These are phyloP conservation scores for Gastracanthus pulcherrimus DNA, from an alignment of 2,888 invertebrate genomes.

Conservation along the genomic window DNA sequence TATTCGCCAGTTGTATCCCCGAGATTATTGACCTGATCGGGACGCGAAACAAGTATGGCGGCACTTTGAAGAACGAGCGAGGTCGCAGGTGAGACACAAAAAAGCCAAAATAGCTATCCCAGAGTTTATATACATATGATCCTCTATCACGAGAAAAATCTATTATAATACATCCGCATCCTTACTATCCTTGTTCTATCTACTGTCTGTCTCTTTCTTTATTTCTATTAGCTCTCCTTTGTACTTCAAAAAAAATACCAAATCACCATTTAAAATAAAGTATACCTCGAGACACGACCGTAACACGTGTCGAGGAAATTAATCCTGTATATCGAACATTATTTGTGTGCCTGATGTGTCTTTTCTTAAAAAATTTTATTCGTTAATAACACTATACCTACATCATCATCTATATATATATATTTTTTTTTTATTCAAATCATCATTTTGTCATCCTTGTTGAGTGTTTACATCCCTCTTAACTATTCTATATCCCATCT, in stretches of 20 bases:
- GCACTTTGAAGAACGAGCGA: constrained; percentile 99
- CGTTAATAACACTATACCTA: constrained; percentile 36
- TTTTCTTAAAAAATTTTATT: constrained; percentile 53
- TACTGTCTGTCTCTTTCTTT: constrained; percentile 50
- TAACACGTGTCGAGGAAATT: constrained; percentile 52
- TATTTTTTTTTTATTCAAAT: constrained; percentile 17
- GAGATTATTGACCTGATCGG: constrained; percentile 99
- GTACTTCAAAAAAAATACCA: constrained; percentile 41
- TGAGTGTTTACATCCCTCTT: constrained; percentile 18
- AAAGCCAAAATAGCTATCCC: constrained; percentile 73
- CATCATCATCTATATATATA: constrained; percentile 31
- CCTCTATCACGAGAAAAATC: constrained; percentile 40
- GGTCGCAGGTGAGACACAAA: constrained; percentile 97
- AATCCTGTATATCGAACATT: constrained; percentile 57
- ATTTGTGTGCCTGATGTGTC: constrained; percentile 60
- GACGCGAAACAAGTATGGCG: constrained; percentile 99
- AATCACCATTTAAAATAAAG: constrained; percentile 24
- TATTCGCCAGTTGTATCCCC: constrained; percentile 99
- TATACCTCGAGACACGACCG: constrained; percentile 45
- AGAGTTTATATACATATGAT: constrained; percentile 41
- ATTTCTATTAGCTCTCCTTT: constrained; percentile 53
- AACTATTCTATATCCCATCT: not conserved
- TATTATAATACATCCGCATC: constrained; percentile 27
- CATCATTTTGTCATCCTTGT: constrained; percentile 38
- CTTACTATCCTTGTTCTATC: constrained; percentile 39